Percentiles rank a stretch among this genome's conserved stretches.
phyloP scores from a whole-genome alignment of 2,888 invertebrate species.

The Dendrolimus pini region DNA sequence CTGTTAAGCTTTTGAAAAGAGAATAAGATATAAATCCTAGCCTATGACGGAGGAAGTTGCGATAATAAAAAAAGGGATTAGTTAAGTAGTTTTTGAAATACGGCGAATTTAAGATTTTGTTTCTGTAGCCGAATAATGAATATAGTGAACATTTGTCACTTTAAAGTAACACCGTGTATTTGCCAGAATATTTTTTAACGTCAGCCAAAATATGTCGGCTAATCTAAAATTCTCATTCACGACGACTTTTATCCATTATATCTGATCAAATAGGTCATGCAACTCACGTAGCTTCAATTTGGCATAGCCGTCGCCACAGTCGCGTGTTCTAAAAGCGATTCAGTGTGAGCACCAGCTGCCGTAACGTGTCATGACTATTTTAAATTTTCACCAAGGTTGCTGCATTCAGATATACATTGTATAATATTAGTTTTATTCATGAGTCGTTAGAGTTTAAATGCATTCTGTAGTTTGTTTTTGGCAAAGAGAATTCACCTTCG shows the following conservation, averaged over 20 bases:
- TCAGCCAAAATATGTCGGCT: no score
- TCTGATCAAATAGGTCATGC: not conserved
- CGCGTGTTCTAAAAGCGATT: constrained; percentile 1
- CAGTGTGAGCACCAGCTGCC: constrained; percentile 21
- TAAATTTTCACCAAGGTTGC: constrained; percentile 23
- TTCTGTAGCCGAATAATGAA: no score
- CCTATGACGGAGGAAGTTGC: no score
- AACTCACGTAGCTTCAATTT: not conserved
- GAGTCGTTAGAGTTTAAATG: not conserved
- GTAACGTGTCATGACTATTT: constrained; percentile 27
- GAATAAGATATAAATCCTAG: no score
- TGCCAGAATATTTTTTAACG: no score
- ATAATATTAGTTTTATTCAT: not conserved
- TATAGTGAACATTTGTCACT: no score
- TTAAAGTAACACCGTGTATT: no score
- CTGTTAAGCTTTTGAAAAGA: no score
- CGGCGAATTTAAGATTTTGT: no score
- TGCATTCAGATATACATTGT: constrained; percentile 13
- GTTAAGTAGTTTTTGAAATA: no score
- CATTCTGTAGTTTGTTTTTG: not conserved
- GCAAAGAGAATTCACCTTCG: not conserved
- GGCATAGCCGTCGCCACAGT: constrained; percentile 2
- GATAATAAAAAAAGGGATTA: no score
- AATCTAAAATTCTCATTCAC: no score
- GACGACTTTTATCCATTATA: not conserved